Conservation (phyloP, 2,888 invertebrate species). For the Lissocephala sabroskyi region DNA sequence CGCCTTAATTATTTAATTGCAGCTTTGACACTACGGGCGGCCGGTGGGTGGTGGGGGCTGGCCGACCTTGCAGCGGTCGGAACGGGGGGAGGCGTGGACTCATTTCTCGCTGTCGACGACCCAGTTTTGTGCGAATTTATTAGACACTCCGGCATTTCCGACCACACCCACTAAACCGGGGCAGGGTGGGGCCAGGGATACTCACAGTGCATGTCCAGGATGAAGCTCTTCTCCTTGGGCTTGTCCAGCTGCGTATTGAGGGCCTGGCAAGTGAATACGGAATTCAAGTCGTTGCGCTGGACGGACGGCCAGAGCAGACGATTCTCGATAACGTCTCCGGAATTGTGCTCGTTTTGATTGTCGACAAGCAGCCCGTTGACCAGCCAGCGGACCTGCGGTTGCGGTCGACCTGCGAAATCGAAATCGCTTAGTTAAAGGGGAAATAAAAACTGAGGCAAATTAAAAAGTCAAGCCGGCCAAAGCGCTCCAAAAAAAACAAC, state of each 20-base stretch:
- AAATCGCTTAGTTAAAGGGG: conserved; percentile 4
- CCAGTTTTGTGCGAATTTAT: too few relatives aligned
- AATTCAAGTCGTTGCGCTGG: conserved; percentile 85
- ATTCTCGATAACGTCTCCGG: conserved; percentile 90
- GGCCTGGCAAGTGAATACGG: conserved; percentile 90
- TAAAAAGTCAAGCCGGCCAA: conserved; percentile 56
- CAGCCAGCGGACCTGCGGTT: conserved; percentile 87
- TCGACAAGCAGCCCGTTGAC: conserved; percentile 86
- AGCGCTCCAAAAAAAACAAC: conserved; percentile 35
- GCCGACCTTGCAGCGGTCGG: too few relatives aligned
- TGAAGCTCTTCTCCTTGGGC: conserved; percentile 83
- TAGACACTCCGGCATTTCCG: too few relatives aligned
- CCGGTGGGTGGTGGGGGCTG: neutral
- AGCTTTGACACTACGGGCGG: conserved; percentile 8
- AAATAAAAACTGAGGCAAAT: conserved; percentile 44
- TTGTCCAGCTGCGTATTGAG: conserved; percentile 88
- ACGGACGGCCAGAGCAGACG: conserved; percentile 83
- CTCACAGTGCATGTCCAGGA: conserved; percentile 87
- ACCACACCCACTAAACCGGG: too few relatives aligned
- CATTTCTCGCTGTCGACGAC: too few relatives aligned
- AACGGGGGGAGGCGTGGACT: too few relatives aligned
- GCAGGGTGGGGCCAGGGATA: conserved; percentile 51
- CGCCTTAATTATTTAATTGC: conserved; percentile 44
- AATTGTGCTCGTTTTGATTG: conserved; percentile 87
- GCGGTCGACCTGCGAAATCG: conserved; percentile 85